These are phyloP conservation scores for Chrysotoxum bicinctum DNA, from an alignment of 2,888 invertebrate species.

Conservation along the genomic window DNA sequence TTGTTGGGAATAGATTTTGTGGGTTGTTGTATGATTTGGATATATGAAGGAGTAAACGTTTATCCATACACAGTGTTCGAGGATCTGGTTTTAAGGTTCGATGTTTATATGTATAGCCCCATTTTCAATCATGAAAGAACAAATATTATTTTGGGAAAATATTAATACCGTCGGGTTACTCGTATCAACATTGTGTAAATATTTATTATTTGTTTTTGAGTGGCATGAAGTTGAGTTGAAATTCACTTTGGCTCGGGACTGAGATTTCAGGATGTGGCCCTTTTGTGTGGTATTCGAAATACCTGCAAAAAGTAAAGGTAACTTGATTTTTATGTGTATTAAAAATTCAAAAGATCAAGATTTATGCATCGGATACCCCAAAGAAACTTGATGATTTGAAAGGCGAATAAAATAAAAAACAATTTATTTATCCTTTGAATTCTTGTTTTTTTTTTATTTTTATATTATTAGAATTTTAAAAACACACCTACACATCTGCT, in stretches of 20 bases:
- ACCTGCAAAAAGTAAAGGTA: not conserved
- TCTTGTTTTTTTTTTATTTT: too few species aligned
- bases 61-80: not conserved
- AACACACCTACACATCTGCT: too few species aligned
- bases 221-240: constrained; percentile 28
- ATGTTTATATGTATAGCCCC: not conserved
- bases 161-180: constrained; percentile 27
- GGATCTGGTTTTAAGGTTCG: constrained; percentile 4
- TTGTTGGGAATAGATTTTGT: constrained; percentile 17
- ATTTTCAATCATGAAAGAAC: constrained; percentile 22
- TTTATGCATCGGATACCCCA: too few species aligned
- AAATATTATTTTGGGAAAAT: constrained; percentile 32
- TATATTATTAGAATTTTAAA: too few species aligned
- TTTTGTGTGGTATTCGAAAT: not conserved
- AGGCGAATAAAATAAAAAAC: too few species aligned
- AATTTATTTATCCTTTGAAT: too few species aligned
- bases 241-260: not conserved
- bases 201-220: constrained; percentile 42
- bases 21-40: not conserved
- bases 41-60: not conserved
- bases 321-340: too few species aligned
- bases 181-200: constrained; percentile 38
- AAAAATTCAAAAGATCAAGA: too few species aligned
- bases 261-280: not conserved
- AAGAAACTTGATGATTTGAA: too few species aligned